Evolutionary conservation across 2,888 invertebrate genomes (phyloP).

Genomic region (Lepidonotus clava): DNA sequence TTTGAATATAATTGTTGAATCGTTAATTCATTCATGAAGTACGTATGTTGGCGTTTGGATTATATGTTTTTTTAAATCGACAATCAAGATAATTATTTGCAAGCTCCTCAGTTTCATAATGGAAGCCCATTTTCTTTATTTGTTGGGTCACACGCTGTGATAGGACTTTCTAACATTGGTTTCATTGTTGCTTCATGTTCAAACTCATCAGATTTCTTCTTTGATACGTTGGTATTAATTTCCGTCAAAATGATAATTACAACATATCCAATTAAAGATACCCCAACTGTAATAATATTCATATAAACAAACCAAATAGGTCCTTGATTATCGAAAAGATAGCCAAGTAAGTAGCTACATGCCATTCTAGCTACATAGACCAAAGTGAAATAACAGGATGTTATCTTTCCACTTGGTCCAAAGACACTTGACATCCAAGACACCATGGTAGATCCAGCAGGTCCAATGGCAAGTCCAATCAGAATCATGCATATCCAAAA

Average conservation of each 20-base stretch:
- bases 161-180: too few species aligned
- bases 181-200: too few species aligned
- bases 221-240: too few species aligned
- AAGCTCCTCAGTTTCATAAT: too few species aligned
- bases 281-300: conserved; percentile 4
- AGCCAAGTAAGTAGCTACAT: background rate
- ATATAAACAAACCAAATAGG: conserved; percentile 26
- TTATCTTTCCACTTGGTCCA: background rate
- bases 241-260: background rate
- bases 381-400: background rate
- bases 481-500: background rate
- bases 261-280: background rate
- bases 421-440: background rate
- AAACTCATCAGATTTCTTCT: too few species aligned
- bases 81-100: too few species aligned
- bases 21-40: too few species aligned
- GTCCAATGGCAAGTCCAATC: background rate
- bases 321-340: conserved; percentile 17
- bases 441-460: background rate
- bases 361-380: background rate
- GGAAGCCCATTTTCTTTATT: too few species aligned
- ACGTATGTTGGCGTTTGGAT: too few species aligned
- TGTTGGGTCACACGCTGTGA: too few species aligned
- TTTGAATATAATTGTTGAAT: too few species aligned
- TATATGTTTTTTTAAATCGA: too few species aligned